Conservation (phyloP, 1,140 invertebrate genomes). For the Caligus rogercresseyi region DNA sequence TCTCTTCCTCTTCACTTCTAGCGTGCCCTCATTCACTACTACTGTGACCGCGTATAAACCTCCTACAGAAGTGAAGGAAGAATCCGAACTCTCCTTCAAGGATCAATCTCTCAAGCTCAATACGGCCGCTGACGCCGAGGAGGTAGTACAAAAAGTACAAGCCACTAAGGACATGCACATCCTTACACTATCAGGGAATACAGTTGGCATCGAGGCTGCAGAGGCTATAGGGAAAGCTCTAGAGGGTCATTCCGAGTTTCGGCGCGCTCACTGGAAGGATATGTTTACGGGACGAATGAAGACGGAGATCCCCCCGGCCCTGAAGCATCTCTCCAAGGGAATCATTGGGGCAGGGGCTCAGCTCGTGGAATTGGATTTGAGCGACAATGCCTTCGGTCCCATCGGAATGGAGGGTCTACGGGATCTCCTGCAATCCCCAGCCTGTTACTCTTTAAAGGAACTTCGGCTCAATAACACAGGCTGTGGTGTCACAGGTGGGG, state of each 20-base stretch:
- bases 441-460: conserved; percentile 62
- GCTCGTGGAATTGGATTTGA: conserved; percentile 72
- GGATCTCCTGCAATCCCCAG: conserved; percentile 58
- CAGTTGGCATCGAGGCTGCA: conserved; percentile 69
- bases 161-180: conserved; percentile 39
- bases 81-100: conserved; percentile 36
- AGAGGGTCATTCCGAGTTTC: conserved; percentile 50
- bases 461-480: conserved; percentile 87
- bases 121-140: conserved; percentile 44
- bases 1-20: neutral
- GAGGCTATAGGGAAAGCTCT: conserved; percentile 61
- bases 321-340: conserved; percentile 43
- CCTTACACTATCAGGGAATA: conserved; percentile 78
- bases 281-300: conserved; percentile 88
- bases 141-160: conserved; percentile 43
- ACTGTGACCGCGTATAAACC: conserved; percentile 21
- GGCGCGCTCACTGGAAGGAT: conserved; percentile 78
- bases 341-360: conserved; percentile 56
- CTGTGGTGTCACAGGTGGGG: conserved; percentile 71
- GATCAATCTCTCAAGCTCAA: conserved; percentile 46
- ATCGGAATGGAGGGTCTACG: conserved; percentile 77
- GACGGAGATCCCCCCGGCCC: conserved; percentile 75
- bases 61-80: neutral
- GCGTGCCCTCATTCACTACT: conserved; percentile 2
- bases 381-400: conserved; percentile 95